phyloP scores from a whole-genome alignment of 2,113 vertebrate species.

The Tetrao urogallus region DNA sequence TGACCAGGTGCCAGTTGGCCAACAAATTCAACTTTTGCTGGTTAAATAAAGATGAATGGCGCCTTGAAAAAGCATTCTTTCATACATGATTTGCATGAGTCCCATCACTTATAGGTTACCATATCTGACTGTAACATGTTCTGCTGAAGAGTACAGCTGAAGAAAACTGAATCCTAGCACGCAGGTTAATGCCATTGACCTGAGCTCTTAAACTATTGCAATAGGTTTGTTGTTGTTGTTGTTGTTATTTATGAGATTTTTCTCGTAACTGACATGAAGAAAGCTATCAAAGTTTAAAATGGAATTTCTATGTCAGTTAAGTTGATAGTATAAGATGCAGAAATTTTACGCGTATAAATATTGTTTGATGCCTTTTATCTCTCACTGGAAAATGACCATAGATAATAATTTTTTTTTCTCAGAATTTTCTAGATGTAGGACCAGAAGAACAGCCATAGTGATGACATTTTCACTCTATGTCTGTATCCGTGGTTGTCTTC shows the following conservation, averaged over 20 bases:
- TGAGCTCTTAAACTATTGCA: neutral
- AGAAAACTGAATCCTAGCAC: neutral
- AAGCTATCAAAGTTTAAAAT: neutral
- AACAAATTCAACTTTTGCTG: neutral
- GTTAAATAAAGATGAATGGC: neutral
- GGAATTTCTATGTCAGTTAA: neutral
- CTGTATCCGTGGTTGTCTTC: neutral
- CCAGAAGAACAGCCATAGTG: neutral
- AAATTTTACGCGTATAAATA: neutral
- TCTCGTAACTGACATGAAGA: neutral
- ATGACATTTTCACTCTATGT: neutral
- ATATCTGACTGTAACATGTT: neutral
- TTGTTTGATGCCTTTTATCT: neutral
- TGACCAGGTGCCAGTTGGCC: constrained; percentile 4
- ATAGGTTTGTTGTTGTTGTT: neutral
- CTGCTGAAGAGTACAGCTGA: neutral
- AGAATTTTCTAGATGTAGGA: neutral
- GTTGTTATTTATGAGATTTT: too few relatives aligned
- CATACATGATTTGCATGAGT: neutral
- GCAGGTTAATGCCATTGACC: neutral
- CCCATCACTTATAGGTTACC: neutral
- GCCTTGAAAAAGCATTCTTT: neutral
- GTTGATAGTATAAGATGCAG: neutral
- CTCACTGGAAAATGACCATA: neutral
- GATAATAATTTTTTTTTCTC: neutral